Evolutionary conservation across 1,140 invertebrate genomes (phyloP), one percentile per base, ranked within the genome.

Genomic region (Tetramorium alpestre): DNA sequence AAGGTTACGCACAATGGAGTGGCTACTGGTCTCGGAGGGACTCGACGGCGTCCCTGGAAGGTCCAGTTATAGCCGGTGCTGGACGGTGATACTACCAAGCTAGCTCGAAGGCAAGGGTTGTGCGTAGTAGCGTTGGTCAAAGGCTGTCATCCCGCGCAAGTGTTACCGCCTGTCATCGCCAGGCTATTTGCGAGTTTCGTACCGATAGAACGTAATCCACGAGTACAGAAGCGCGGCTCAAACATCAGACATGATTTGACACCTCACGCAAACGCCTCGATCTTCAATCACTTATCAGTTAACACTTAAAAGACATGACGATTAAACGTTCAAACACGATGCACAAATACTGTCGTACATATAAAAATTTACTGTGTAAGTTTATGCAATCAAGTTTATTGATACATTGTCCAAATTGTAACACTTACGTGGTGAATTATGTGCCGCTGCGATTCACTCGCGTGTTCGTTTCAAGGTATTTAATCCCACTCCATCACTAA

Each of bases 1-100:
- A 91, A 91, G 89, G 87, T 65, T 62, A 91, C 89, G 90, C 77
- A 91, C 90, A 91, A 91, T 91, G 54, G 87, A 80, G 75, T 84
- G 62, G 38, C 44, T 78, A 72, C 62, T 76, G 87, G 90, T 89
- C 89, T 89, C 77, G 72, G 51, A 87, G 85, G 72, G 78, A 62
- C 58, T 60, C 86, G 86, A 56, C 49, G 69, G 54, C 51, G 56
- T 70, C 75, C 58, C 73, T 10, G 67, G 64, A 88, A 85, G 73
- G 47, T 67, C 18, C 38, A 65, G 89, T 88, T 90, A 47, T 88
- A 76, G 51, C 8, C 33, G 56, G 72, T 78, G 85, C 70, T 84
- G 73, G 49, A 76, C 81, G 67, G 58, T 78, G 86, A 88, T 62
- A 77, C 86, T 75, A 77, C 16, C 85, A 56, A 58, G 58, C 78